Percentiles rank a stretch among this genome's conserved stretches.
Evolutionary conservation across 1,140 invertebrate genomes (phyloP).

Genomic region (Arion vulgaris): DNA sequence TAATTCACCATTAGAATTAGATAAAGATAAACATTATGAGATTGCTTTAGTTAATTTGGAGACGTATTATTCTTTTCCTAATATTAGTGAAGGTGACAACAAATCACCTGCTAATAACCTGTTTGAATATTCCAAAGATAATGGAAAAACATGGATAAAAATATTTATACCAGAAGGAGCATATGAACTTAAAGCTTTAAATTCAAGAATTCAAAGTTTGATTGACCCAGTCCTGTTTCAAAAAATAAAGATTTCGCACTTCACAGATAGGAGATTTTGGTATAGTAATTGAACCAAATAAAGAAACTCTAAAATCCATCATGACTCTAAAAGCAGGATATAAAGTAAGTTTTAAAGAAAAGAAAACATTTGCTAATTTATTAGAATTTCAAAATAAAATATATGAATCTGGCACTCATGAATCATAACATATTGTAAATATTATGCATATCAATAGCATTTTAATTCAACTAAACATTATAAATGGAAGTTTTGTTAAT

Average conservation of each 20-base stretch:
- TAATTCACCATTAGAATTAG: neutral
- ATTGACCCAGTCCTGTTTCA: neutral
- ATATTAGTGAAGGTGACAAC: neutral
- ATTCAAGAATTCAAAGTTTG: neutral
- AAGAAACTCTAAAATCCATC: neutral
- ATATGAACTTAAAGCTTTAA: neutral
- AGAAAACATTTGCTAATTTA: neutral
- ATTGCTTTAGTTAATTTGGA: neutral
- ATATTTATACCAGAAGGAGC: neutral
- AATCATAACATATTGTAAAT: neutral
- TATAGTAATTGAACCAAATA: constrained; percentile 2
- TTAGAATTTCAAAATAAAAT: constrained; percentile 6
- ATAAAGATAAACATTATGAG: constrained; percentile 7
- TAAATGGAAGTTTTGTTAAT: neutral
- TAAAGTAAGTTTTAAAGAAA: constrained; percentile 7
- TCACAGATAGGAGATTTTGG: neutral
- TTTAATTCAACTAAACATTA: neutral
- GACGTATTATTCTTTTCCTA: neutral
- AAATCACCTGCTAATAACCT: neutral
- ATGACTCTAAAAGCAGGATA: neutral
- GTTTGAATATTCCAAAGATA: neutral
- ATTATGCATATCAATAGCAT: neutral
- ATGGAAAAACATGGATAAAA: constrained; percentile 1
- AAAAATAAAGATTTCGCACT: too few species aligned
- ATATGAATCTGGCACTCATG: neutral